Base-by-base conservation (phyloP, 2,113 vertebrate genomes). In the Nothobranchius furzeri region DNA sequence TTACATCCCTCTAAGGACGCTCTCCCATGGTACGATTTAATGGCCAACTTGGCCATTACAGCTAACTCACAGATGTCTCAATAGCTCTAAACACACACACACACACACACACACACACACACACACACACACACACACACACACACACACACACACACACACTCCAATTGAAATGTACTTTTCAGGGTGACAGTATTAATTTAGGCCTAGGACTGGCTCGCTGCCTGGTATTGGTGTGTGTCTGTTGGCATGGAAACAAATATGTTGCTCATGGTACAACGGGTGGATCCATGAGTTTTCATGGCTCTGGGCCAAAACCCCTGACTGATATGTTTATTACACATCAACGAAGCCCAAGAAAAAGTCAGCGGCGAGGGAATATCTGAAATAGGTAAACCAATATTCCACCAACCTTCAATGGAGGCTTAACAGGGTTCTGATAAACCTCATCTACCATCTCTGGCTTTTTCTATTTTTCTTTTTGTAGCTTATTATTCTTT, bases 21-120 rank as follows among this genome's bases (percentile, higher is more conserved):
- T 73, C 47, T 74, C 86, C 83, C 69, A 49, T 20, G 80, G 79
- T 74, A 61, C 75, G 45, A 74, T 78, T 83, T 78, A 70, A 78
- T 69, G 74, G 81, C 87, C 84, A 85, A 90, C 79, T 82, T 86
- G 81, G 85, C 79, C 40, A 73, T 73, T 64, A 70, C 57, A 57
- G 76, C 65, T 62, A 62, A 70, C 60, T 81, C 71, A 66, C 87
- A 90, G 86, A 88, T 87, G 87, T 86, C 86, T 83, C 70, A 56
- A 62, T 67, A 62, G 59, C 70, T 73, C 75, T 62, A 65, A 81
- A 75, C 79, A 70, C 47, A 59, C 45, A 64, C 58, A 78, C 72
- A 48, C 70, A 80, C 69, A 64, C 81, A 84, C 77, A 81, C 68
- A 60, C 73, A 84, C 81, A 68, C 59, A 76, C 68, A 12, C 30